Evolutionary conservation across 2,888 invertebrate species (phyloP), one percentile per base, ranked within the genome.

Genomic region (Amblyjoppa proteus): DNA sequence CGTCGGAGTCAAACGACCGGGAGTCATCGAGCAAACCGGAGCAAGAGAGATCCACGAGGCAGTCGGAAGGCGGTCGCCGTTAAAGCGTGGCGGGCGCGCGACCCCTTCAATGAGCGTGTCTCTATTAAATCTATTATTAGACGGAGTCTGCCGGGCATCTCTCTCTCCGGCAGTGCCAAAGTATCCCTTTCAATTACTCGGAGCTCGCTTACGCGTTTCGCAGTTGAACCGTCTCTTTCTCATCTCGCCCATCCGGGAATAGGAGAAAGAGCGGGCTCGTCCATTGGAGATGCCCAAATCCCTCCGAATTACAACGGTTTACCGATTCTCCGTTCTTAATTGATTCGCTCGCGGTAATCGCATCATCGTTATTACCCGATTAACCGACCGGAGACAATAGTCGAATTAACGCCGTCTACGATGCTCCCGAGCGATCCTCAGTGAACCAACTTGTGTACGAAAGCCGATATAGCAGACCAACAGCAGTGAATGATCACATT

Each of bases 111-210:
- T 93, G 93, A 92, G 92, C 93, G 93, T 92, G 92, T 94, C 93
- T 93, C 94, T 93, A 94, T 94, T 94, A 94, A 94, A 93, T 93
- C 92, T 94, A 94, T 93, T 94, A 93, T 93, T 94, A 93, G 93
- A 81, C 70, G 58, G 61, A 84, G 79, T 16, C 71, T 51, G 41
- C 56, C 53, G 13, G 66, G 28, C 77, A 64, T 85, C 84, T 87
- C n/a, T 80, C 51, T 83, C 41, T 70, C 73, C 45, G 45, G 3
- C 89, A 88, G 85, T 88, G 89, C 89, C 89, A 90, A 91, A 90
- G 92, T 92, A 92, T 92, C 92, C 91, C 93, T 93, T 93, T 92
- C 92, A 92, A 93, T 93, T 93, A 93, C 90, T 91, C 20, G 16
- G 25, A 2, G 31, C 38, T 69, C 68, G 68, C 69, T 58, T 31